Evolutionary conservation across 2,888 invertebrate genomes (phyloP), one percentile per base, ranked within the genome.

Genomic region (Tryphoninae sp.): DNA sequence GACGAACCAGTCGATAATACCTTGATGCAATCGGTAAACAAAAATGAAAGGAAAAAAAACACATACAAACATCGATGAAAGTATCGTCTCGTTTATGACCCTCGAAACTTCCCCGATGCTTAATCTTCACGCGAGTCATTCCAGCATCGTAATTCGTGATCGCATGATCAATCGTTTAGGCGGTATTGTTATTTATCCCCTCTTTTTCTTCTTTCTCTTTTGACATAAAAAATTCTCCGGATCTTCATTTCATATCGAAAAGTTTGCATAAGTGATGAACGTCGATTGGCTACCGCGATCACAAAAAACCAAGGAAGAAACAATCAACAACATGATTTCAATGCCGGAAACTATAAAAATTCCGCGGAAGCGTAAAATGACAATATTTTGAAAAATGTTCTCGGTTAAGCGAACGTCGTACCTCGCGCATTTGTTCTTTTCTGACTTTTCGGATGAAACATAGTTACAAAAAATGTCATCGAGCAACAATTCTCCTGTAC

Each of bases 361-460:
- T 13, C 49, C 49, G 13, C 11, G 4, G 33, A 33, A 33, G 33
- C 33, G 33, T 33, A 33, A 4, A 6, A 7, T 33, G 33, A 33
- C 33, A 33, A 33, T 33, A 33, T 33, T 33, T 4, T 33, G 33
- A 33, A 33, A 33, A 33, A 33, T 33, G 33, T 33, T 33, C 6
- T 33, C 33, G 6, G 7, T 33, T 1, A 6, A 33, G 33, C 33
- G 33, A 33, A 6, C 6, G 33, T 4, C 3, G 33, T 33, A 33
- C 6, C 51, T 16, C 33, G 19, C 1, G 8, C 11, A 55, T 16
- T 42, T 23, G 22, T 42, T 74, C 13, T 64, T 42, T 55, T 74
- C 64, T 40, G 55, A 23, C 45, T 64, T 74, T 64, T 40, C 64
- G 42, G 13, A 45, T 13, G 45, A 45, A 74, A n/a, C 9, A 40